Evolutionary conservation across 2,797 vertebrate genomes (phyloP).

Genomic region (Nannoperca australis): DNA sequence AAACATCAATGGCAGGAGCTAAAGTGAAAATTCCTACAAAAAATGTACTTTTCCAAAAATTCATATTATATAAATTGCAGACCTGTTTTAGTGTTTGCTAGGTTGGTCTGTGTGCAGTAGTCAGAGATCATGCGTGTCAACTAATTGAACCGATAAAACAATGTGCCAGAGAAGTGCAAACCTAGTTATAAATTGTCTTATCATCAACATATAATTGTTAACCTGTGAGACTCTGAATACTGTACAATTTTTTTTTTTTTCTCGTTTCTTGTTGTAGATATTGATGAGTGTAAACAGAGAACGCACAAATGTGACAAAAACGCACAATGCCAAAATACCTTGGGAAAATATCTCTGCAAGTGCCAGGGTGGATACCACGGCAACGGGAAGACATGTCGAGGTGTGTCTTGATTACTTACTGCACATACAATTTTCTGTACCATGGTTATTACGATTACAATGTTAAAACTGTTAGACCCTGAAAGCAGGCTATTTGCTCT

Average conservation of each 20-base stretch:
- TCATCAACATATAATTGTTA: accelerated
- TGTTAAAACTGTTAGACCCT: background rate
- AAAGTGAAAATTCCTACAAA: background rate
- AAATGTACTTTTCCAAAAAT: background rate
- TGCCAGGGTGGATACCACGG: constrained; percentile 72
- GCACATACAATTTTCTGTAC: no score
- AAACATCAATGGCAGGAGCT: constrained; percentile 5
- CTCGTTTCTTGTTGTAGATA: constrained; percentile 78
- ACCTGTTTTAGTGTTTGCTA: constrained; percentile 80
- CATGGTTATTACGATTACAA: background rate
- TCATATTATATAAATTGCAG: constrained; percentile 54
- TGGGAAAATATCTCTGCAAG: constrained; percentile 83
- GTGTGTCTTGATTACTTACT: constrained; percentile 63
- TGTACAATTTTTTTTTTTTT: background rate
- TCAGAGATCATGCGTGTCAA: constrained; percentile 66
- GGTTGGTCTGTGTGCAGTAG: constrained; percentile 48
- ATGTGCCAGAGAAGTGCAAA: background rate
- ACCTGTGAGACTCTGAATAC: background rate
- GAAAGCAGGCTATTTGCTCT: background rate
- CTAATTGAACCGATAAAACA: constrained; percentile 83
- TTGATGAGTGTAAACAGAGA: constrained; percentile 85
- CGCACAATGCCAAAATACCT: constrained; percentile 82
- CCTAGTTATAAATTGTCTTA: background rate
- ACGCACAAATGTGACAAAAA: constrained; percentile 83
- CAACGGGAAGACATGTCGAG: constrained; percentile 72